These are phyloP conservation scores for Cepphus grylle DNA, from an alignment of 2,113 vertebrate species.

Conservation along the genomic window DNA sequence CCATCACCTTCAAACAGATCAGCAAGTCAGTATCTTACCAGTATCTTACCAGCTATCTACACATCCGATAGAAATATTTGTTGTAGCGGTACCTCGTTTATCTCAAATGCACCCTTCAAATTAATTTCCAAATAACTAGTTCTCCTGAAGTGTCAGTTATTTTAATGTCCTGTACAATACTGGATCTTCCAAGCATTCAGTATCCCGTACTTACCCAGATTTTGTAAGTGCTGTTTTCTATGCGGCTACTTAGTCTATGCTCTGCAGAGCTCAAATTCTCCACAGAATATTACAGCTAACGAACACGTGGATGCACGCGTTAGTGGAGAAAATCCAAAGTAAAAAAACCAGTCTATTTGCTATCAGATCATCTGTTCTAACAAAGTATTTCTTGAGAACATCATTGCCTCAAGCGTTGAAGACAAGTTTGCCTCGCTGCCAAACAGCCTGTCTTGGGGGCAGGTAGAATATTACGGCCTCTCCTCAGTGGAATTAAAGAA, in stretches of 20 bases:
- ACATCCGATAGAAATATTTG: too few species aligned
- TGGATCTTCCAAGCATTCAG: background rate
- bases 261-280: background rate
- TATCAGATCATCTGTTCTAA: background rate
- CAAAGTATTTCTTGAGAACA: background rate
- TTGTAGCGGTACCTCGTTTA: too few species aligned
- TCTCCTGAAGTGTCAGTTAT: rapidly evolving
- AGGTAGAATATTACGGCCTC: background rate
- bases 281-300: background rate
- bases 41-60: background rate
- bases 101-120: background rate
- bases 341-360: background rate
- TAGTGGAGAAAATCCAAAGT: background rate
- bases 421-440: background rate
- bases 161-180: background rate
- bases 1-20: background rate
- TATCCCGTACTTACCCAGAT: background rate
- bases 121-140: background rate
- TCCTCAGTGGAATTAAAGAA: background rate
- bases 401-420: too few species aligned
- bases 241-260: background rate
- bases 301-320: rapidly evolving
- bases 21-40: background rate
- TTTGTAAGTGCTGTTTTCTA: background rate
- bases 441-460: background rate